Evolutionary conservation across 2,113 vertebrate species (phyloP).

Genomic region (Acanthisitta chloris): DNA sequence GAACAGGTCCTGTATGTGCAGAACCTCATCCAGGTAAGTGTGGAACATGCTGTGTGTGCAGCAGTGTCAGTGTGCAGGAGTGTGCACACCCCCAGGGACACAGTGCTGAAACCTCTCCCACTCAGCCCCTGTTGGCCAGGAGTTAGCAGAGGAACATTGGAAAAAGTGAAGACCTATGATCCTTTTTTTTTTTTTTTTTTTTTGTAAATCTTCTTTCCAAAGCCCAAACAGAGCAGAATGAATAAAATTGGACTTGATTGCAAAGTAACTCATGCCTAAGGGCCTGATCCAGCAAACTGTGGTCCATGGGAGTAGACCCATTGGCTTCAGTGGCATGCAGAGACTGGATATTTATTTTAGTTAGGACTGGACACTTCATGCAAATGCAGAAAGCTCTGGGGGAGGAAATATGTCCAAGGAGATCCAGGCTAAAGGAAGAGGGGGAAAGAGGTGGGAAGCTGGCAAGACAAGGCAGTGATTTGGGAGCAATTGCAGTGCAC

Average conservation of each 20-base stretch:
- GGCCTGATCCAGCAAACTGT: neutral
- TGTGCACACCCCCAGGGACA: neutral
- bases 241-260: neutral
- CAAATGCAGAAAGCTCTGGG: slow-evolving; percentile 32
- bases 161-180: neutral
- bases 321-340: neutral
- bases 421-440: slow-evolving; percentile 7
- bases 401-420: neutral
- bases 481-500: neutral
- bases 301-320: neutral
- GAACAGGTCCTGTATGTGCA: slow-evolving; percentile 1
- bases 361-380: neutral
- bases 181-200: no score
- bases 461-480: neutral
- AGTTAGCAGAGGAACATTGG: neutral
- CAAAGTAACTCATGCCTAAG: neutral
- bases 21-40: neutral
- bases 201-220: neutral
- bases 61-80: neutral
- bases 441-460: slow-evolving; percentile 9
- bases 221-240: neutral
- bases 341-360: neutral
- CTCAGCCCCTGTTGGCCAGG: neutral
- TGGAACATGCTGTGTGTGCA: neutral
- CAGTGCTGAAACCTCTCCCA: neutral